Base-by-base conservation (phyloP, 2,797 vertebrate genomes). In the Cynopterus sphinx region DNA sequence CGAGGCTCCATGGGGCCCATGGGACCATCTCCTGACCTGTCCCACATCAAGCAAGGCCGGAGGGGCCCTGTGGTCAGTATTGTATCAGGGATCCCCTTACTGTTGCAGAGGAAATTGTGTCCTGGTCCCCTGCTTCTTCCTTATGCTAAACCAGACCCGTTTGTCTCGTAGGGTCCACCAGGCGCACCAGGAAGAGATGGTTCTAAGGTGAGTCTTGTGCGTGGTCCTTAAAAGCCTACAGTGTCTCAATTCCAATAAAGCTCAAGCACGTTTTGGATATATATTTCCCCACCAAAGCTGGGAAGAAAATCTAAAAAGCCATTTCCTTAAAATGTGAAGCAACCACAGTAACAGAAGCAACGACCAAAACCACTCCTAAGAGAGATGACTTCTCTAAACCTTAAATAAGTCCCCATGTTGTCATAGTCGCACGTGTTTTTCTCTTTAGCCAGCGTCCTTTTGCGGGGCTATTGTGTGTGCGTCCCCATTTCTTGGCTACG, bases 1-100 rank as follows among this genome's bases (percentile, higher is more conserved):
- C 98, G 99, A 77, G 99, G 99, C 96, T 98, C 99, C 13, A 99
- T 99, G 99, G 99, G 99, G 94, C 99, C 99, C 31, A 99, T 99
- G 95, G 99, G 99, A 43, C 99, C 99, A 12, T 99, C 99, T 92
- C 99, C 99, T 74, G 99, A 99, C 67, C 98, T 99, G 96, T 99
- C 99, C 59, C 99, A 99, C 95, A 99, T 99, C 96, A 99, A 99
- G 97, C 99, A 99, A 97, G 99, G 99, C 95, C 98, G 99, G 57
- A 98, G 99, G 83, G 99, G 99, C 91, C 98, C 99, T 3, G 98
- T 99, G 99, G 99, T 99, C 87, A 99, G 99, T 99, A 98, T 97
- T 90, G 36, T 91, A 10, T 36, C 61, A 13, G 61, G 5, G 10
- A 68, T 39, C 43, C 2, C 5, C 36, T 17, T 96, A 36, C 11